Evolutionary conservation across 1,140 invertebrate species (phyloP).

Genomic region (Drosophila paulistorum): DNA sequence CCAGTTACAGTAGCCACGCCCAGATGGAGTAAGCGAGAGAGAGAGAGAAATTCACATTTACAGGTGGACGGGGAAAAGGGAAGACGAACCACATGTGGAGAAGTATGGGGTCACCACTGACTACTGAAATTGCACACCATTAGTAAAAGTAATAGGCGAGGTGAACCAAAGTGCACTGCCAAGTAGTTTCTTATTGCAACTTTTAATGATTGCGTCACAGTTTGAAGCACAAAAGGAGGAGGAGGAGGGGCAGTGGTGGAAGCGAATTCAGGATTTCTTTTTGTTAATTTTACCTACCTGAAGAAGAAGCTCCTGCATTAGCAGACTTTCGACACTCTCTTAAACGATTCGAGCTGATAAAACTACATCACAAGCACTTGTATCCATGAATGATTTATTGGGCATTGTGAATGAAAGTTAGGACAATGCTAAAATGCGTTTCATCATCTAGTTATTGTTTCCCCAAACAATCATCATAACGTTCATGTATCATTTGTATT

Average conservation of each 20-base stretch:
- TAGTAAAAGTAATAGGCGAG: slow-evolving; percentile 77
- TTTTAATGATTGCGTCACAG: slow-evolving; percentile 41
- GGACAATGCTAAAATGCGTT: not conserved
- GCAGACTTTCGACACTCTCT: not conserved
- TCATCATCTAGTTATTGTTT: not conserved
- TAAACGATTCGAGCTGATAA: too few relatives aligned
- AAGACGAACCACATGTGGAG: slow-evolving; percentile 6
- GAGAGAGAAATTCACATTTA: not conserved
- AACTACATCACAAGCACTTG: not conserved
- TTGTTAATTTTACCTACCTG: too few relatives aligned
- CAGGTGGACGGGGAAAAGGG: not conserved
- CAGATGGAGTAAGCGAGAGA: not conserved
- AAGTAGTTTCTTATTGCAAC: slow-evolving; percentile 67
- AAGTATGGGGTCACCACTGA: slow-evolving; percentile 9
- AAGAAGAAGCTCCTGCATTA: not conserved
- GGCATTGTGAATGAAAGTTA: not conserved
- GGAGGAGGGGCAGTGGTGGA: not conserved
- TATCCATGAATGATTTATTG: slow-evolving; percentile 1
- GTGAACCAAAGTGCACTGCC: slow-evolving; percentile 67
- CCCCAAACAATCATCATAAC: too few relatives aligned
- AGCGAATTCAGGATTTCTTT: slow-evolving; percentile 4
- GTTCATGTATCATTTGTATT: not conserved
- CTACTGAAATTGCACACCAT: slow-evolving; percentile 70
- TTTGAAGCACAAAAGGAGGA: not conserved
- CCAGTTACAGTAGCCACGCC: slow-evolving; percentile 21